Conservation (phyloP, 2,797 vertebrate species). For the Acipenser ruthenus region DNA sequence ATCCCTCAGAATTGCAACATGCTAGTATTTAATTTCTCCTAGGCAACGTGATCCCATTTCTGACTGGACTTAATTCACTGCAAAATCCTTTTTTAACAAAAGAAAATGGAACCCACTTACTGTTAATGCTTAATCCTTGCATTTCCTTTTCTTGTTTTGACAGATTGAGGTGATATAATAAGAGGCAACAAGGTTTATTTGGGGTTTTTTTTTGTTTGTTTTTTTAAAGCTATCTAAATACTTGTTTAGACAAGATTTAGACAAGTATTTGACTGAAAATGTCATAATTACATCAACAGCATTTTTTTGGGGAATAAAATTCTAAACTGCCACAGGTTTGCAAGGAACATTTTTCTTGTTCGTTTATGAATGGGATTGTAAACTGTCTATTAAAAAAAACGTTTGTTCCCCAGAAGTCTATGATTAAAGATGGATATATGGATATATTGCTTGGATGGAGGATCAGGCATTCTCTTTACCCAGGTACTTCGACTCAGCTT, state of each 20-base stretch:
- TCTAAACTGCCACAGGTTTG: too few relatives aligned
- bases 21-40: slow-evolving; percentile 10
- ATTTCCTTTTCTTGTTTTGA: neutral
- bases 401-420: too few relatives aligned
- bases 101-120: neutral
- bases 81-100: slow-evolving; percentile 1
- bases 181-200: neutral
- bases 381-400: too few relatives aligned
- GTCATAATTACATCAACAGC: too few relatives aligned
- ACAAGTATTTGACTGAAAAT: neutral
- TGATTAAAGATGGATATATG: too few relatives aligned
- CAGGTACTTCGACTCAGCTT: too few relatives aligned
- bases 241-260: neutral
- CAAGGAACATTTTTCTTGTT: too few relatives aligned
- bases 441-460: too few relatives aligned
- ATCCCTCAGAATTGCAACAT: slow-evolving; percentile 4
- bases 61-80: slow-evolving; percentile 7
- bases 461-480: too few relatives aligned
- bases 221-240: neutral
- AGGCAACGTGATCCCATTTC: slow-evolving; percentile 12
- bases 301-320: too few relatives aligned
- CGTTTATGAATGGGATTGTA: too few relatives aligned
- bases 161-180: neutral
- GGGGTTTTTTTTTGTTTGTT: neutral
- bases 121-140: slow-evolving; percentile 7